These are phyloP conservation scores for Zosterops pallidus DNA, from an alignment of 2,113 vertebrate species.

Conservation along the genomic window DNA sequence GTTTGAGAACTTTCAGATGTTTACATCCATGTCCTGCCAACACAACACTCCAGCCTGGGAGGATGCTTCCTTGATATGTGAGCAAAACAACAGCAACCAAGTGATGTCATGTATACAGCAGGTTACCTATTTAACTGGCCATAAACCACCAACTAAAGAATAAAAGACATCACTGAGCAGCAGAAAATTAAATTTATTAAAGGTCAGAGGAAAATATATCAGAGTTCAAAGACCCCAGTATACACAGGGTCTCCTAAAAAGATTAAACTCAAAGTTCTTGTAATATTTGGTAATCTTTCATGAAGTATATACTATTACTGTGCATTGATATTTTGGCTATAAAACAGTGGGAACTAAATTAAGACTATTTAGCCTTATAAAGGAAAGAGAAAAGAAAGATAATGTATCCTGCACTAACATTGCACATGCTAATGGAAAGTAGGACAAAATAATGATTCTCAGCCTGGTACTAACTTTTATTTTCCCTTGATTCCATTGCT, in stretches of 20 bases:
- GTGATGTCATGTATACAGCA: background rate
- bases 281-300: background rate
- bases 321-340: background rate
- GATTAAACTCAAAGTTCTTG: background rate
- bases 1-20: background rate
- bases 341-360: background rate
- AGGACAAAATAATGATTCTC: background rate
- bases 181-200: background rate
- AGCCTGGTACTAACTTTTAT: background rate
- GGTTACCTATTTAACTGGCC: background rate
- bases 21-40: background rate
- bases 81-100: background rate
- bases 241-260: background rate
- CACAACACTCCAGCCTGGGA: background rate
- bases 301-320: background rate
- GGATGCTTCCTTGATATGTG: background rate
- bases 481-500: background rate
- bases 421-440: background rate
- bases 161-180: background rate
- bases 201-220: background rate
- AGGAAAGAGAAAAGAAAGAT: background rate
- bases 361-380: background rate
- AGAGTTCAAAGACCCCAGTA: background rate
- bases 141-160: background rate
- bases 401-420: rapidly evolving